Conservation (phyloP, 2,888 invertebrate species). For the Euclidia mi region DNA sequence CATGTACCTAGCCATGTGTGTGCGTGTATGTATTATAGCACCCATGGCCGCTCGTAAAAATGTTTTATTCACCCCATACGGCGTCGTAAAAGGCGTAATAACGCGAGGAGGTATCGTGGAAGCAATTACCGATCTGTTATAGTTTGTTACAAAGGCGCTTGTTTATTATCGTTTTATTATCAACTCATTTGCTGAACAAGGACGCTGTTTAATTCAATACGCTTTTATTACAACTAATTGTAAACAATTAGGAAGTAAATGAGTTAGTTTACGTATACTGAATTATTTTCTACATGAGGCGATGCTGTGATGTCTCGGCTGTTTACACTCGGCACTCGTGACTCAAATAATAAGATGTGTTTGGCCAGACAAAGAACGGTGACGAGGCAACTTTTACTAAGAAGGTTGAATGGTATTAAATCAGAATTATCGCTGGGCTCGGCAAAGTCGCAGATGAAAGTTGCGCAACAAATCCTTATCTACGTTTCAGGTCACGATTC, state of each 20-base stretch:
- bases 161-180: conserved; percentile 90
- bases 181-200: conserved; percentile 88
- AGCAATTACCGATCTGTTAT: conserved; percentile 90
- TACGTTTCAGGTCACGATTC: conserved; percentile 81
- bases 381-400: conserved; percentile 26
- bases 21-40: conserved; percentile 82
- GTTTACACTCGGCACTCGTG: conserved; percentile 12
- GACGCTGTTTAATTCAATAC: conserved; percentile 85
- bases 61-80: conserved; percentile 90
- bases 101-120: conserved; percentile 89
- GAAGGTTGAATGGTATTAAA: conserved; percentile 51
- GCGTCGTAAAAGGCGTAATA: conserved; percentile 90
- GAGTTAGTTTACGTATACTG: conserved; percentile 39
- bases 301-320: conserved; percentile 44
- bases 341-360: conserved; percentile 12
- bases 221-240: conserved; percentile 69
- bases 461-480: conserved; percentile 78
- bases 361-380: conserved; percentile 9
- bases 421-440: conserved; percentile 65
- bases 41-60: conserved; percentile 89
- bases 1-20: conserved; percentile 59
- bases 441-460: conserved; percentile 71
- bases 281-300: conserved; percentile 46
- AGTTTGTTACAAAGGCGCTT: conserved; percentile 90
- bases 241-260: conserved; percentile 54